These are phyloP conservation scores for Drosophila kikkawai DNA, from an alignment of 1,140 invertebrate species.

Conservation along the genomic window DNA sequence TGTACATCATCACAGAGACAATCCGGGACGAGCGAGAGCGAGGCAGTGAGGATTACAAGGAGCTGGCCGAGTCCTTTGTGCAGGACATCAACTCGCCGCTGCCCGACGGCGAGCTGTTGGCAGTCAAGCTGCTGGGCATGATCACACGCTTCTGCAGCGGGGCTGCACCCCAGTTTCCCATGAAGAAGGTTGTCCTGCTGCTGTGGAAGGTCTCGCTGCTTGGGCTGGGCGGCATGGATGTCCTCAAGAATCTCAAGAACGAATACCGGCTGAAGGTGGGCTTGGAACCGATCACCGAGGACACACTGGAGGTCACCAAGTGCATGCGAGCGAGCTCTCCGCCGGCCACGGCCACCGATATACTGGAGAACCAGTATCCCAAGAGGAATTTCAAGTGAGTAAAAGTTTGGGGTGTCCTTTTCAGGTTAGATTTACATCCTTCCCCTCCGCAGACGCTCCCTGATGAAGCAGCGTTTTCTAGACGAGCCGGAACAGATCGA, in stretches of 20 bases:
- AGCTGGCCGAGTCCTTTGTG: constrained; percentile 91
- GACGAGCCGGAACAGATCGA: constrained; percentile 93
- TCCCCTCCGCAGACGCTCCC: constrained; percentile 52
- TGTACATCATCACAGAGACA: constrained; percentile 97
- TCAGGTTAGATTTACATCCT: not conserved
- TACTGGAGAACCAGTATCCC: constrained; percentile 95
- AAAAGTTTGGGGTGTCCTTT: not conserved
- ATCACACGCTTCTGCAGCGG: constrained; percentile 97
- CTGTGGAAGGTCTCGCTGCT: constrained; percentile 98
- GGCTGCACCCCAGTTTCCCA: constrained; percentile 97
- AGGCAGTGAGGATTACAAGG: constrained; percentile 89
- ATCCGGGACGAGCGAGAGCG: constrained; percentile 90
- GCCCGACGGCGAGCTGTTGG: constrained; percentile 94
- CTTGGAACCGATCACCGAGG: constrained; percentile 92
- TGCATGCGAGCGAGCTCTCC: constrained; percentile 98
- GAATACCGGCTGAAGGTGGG: constrained; percentile 90
- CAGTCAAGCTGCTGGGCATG: constrained; percentile 96
- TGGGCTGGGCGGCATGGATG: constrained; percentile 94
- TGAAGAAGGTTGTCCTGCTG: constrained; percentile 98
- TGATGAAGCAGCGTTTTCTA: constrained; percentile 94
- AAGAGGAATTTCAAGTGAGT: constrained; percentile 87
- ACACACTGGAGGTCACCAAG: constrained; percentile 96
- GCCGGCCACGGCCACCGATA: constrained; percentile 95
- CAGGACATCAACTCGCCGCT: constrained; percentile 91
- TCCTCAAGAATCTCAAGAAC: constrained; percentile 91